Percentiles rank a stretch among this genome's conserved stretches.
Conservation (phyloP, 2,888 invertebrate genomes). For the Drosophila nigritarsus region DNA sequence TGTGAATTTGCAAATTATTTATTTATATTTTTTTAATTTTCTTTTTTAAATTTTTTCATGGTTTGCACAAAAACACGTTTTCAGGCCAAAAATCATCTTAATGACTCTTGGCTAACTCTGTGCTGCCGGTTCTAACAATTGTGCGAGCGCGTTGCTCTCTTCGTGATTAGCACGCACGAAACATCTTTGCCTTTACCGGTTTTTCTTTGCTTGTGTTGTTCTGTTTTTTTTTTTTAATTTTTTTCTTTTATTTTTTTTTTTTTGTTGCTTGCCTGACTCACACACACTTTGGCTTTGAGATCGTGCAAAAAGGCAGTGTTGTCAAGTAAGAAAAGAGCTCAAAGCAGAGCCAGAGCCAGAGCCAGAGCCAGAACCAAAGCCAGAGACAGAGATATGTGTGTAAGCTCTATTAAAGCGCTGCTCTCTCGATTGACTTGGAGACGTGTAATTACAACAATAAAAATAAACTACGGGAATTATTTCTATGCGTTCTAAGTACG, state of each 20-base stretch:
- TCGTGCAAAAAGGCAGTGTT: conserved; percentile 56
- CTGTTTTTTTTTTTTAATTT: not conserved
- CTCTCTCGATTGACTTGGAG: conserved; percentile 51
- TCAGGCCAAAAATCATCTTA: conserved; percentile 37
- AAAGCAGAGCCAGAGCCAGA: conserved; percentile 19
- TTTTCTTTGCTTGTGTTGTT: conserved; percentile 48
- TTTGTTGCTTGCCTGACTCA: conserved; percentile 55
- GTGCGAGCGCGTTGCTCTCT: conserved; percentile 35
- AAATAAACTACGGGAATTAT: conserved; percentile 78
- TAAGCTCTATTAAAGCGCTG: conserved; percentile 18
- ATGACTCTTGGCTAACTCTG: conserved; percentile 36
- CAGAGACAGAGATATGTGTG: conserved; percentile 16
- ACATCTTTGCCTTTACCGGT: conserved; percentile 75
- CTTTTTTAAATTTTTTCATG: conserved; percentile 1
- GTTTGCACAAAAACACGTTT: conserved; percentile 61
- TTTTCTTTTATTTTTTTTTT: conserved; percentile 22
- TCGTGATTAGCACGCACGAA: conserved; percentile 63
- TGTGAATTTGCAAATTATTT: not conserved
- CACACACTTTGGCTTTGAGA: conserved; percentile 43
- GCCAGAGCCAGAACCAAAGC: not conserved
- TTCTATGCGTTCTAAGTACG: conserved; percentile 69
- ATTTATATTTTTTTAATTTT: not conserved
- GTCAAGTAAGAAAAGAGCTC: conserved; percentile 41
- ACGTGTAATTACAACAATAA: conserved; percentile 80
- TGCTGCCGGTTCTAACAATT: conserved; percentile 42